phyloP scores from a whole-genome alignment of 1,140 invertebrate species.

The Galleria mellonella region DNA sequence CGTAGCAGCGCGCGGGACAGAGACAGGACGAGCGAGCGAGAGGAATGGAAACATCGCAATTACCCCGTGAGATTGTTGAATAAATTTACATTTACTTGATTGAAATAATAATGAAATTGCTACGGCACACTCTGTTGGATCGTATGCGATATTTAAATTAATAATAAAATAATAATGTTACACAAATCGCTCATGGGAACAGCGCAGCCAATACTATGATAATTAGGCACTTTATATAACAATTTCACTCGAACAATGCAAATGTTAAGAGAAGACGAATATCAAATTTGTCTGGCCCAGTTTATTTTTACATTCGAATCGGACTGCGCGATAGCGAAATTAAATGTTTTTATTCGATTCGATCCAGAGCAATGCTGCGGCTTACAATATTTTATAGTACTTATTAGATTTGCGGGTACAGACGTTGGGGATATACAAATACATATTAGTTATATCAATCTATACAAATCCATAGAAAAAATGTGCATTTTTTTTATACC shows the following conservation, averaged over 20 bases:
- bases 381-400: too few species aligned
- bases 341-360: too few species aligned
- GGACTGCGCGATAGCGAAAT: too few species aligned
- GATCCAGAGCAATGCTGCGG: too few species aligned
- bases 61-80: slow-evolving; percentile 72
- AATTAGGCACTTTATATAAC: slow-evolving; percentile 46
- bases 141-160: slow-evolving; percentile 70
- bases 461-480: too few species aligned
- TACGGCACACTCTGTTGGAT: slow-evolving; percentile 59
- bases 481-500: too few species aligned
- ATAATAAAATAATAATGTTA: slow-evolving; percentile 72
- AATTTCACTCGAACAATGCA: slow-evolving; percentile 49
- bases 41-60: slow-evolving; percentile 55
- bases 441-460: too few species aligned
- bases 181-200: slow-evolving; percentile 58
- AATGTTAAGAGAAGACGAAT: slow-evolving; percentile 12
- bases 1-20: slow-evolving; percentile 28
- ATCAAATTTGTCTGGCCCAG: neutral
- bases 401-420: too few species aligned
- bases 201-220: slow-evolving; percentile 46
- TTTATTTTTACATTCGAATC: slow-evolving; percentile 1
- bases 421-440: too few species aligned
- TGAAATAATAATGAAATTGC: slow-evolving; percentile 74
- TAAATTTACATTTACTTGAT: slow-evolving; percentile 73
- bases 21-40: slow-evolving; percentile 21